Conservation (phyloP, 1,140 invertebrate species). For the Drosophila santomea region DNA sequence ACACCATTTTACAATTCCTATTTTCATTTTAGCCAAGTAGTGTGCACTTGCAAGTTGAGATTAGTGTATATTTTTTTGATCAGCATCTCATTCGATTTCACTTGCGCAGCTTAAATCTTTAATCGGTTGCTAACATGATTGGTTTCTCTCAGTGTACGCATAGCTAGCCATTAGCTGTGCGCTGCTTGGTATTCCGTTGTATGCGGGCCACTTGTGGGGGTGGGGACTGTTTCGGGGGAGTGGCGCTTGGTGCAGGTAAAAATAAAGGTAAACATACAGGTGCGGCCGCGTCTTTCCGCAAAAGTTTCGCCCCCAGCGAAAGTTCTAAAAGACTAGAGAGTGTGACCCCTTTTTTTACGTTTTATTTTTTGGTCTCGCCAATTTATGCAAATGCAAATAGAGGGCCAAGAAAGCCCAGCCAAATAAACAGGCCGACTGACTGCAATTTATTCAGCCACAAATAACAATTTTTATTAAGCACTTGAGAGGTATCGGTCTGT, state of each 20-base stretch:
- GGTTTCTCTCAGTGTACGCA: conserved; percentile 11
- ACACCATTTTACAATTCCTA: too few species aligned
- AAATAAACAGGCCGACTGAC: conserved; percentile 6
- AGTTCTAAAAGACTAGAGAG: conserved; percentile 58
- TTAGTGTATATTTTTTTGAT: too few species aligned
- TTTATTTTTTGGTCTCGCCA: conserved; percentile 26
- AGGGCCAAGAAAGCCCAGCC: conserved; percentile 10
- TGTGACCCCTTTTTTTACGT: conserved; percentile 36
- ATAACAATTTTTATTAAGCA: too few species aligned
- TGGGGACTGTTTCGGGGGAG: neutral
- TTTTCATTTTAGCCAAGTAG: too few species aligned
- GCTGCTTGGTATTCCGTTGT: conserved; percentile 71
- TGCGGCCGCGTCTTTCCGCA: conserved; percentile 21
- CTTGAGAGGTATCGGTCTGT: too few species aligned
- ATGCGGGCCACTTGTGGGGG: conserved; percentile 22
- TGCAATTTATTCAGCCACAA: too few species aligned
- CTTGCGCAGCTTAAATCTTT: neutral
- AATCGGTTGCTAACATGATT: neutral
- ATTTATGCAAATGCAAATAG: conserved; percentile 57
- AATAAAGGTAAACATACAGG: conserved; percentile 22
- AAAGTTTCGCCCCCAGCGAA: conserved; percentile 66
- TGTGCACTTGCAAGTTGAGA: too few species aligned
- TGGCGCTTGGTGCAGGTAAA: neutral
- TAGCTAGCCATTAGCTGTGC: conserved; percentile 55
- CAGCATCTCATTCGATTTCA: too few species aligned